phyloP scores from a whole-genome alignment of 1,140 invertebrate species.

The Triops cancriformis region DNA sequence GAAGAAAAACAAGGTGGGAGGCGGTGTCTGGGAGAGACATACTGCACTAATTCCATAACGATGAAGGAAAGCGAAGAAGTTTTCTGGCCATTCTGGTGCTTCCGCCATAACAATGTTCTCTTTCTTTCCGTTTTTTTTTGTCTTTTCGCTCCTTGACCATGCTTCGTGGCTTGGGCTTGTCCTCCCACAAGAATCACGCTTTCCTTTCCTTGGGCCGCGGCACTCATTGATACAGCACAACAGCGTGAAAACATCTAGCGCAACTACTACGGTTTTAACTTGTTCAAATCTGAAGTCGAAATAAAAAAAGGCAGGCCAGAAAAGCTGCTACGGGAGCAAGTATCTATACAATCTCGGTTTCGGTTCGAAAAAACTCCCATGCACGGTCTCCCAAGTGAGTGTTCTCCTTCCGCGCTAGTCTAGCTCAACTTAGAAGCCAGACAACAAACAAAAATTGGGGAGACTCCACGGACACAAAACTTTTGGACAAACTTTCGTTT shows the following conservation, averaged over 20 bases:
- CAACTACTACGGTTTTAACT: neutral
- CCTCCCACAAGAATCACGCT: neutral
- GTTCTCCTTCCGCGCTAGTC: neutral
- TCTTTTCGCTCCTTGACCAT: neutral
- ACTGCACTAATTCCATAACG: neutral
- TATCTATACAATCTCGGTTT: neutral
- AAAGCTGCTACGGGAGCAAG: conserved; percentile 1
- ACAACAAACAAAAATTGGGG: neutral
- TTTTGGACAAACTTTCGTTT: neutral
- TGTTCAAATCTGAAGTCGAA: neutral
- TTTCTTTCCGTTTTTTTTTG: neutral
- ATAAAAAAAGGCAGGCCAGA: conserved; percentile 1
- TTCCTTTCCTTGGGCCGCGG: neutral
- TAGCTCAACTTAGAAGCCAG: neutral
- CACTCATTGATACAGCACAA: neutral
- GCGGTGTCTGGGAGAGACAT: neutral
- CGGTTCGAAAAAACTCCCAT: neutral
- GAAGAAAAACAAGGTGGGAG: conserved; percentile 11
- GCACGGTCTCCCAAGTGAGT: neutral
- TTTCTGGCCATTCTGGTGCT: neutral
- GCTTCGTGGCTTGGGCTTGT: neutral
- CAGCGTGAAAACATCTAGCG: conserved; percentile 12
- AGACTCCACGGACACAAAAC: neutral
- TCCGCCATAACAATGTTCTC: neutral
- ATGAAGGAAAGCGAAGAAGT: neutral